Base-by-base conservation (phyloP, 2,888 invertebrate species). In the Dastarcus helophoroides region DNA sequence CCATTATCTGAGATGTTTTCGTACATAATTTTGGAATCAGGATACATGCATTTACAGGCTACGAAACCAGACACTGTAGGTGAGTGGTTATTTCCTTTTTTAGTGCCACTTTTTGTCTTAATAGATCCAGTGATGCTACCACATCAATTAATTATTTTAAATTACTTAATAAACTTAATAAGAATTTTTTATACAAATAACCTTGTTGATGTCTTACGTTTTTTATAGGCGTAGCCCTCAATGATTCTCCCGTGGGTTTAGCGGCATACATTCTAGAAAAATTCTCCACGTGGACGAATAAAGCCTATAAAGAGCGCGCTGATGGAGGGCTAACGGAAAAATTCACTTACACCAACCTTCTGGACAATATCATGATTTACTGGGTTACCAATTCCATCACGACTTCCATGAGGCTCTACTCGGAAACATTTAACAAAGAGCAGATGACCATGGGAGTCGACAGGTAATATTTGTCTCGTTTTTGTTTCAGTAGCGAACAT, bases 191-290 rank as follows among this genome's bases (percentile, higher is more conserved):
- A 19, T 19, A 19, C 6, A 19, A 19, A n/a, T n/a, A n/a, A n/a
- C n/a, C n/a, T n/a, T 19, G 19, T 23, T 23, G 24, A 13, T 24
- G 6, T 21, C n/a, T n/a, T n/a, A n/a, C n/a, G n/a, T n/a, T n/a
- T n/a, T 14, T 43, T 44, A 11, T 46, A 79, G 82, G 83, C 16
- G 65, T 71, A 2, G 78, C 66, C 0, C 55, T 90, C 14, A 64
- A 68, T 11, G 80, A 85, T 43, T 80, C 82, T 1, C 94, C 94
- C 0, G 71, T 79, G 1, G 91, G 88, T 1, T 60, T 94, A 36
- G 89, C 89, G 0, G 84, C 84, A 0, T 94, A 91, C 50, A 81
- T 94, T 31, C 58, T 94, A 3, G 91, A 94, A 50, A 93, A 91
- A 56, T 90, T 88, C 61, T 75, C 77, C 7, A 70, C 73, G 0